Base-by-base conservation (phyloP, 2,113 vertebrate genomes). In the Heterotilapia buettikoferi region DNA sequence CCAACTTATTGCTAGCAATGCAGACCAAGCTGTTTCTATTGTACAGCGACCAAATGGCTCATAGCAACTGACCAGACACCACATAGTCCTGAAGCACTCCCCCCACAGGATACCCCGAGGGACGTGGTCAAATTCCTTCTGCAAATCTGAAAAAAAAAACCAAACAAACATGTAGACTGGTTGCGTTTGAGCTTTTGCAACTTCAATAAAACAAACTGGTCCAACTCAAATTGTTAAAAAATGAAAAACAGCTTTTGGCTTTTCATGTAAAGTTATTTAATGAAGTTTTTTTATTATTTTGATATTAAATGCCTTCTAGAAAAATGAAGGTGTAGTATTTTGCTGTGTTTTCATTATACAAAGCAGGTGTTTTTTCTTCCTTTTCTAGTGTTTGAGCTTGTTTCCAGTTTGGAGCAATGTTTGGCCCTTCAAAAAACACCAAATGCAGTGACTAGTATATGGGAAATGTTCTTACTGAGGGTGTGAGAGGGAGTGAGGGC, bases 401-500 rank as follows among this genome's bases (percentile, higher is more conserved):
- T 90, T 91, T 83, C 87, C 84, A 87, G 26, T 90, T 86, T 79
- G 9, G 50, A 90, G 43, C 47, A 53, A 66, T 54, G 80, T 83
- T 90, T 61, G 84, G 79, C 82, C 84, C 78, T 85, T 92, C 87
- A 88, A 84, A 93, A 85, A 88, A 84, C 66, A 87, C 84, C 79
- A 86, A 88, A 88, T 87, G 16, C 57, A 92, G 84, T 45, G 80
- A 80, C 47, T 33, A 84, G 53, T 88, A 90, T 73, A 80, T 84
- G 84, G 87, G 53, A 86, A 94, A 93, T 89, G 88, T 85, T 92
- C 80, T 43, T 54, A 84, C 84, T 56, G 71, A 89, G 89, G 80
- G 88, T 80, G 81, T 85, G 84, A 88, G 59, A 86, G 84, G 61
- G 47, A 79, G 83, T 26, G 87, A 66, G 86, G 59, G 57, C 76